Conservation (phyloP, 2,888 invertebrate genomes). For the Matsumyia berberina region DNA sequence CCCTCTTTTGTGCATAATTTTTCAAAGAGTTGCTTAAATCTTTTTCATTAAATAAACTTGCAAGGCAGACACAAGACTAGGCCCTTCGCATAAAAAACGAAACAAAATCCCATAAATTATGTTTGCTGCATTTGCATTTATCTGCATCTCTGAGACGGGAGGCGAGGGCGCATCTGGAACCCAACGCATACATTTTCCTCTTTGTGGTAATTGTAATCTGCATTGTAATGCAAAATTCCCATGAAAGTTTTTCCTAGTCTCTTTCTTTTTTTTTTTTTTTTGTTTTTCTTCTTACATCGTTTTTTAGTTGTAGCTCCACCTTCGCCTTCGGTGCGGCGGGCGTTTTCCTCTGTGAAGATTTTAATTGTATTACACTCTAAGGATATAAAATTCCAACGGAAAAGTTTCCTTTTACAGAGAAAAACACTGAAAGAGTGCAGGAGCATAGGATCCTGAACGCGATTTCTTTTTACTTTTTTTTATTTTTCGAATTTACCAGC, state of each 20-base stretch:
- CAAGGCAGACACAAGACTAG: conserved; percentile 18
- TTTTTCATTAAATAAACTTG: conserved; percentile 62
- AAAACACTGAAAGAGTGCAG: conserved; percentile 27
- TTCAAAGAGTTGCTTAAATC: conserved; percentile 47
- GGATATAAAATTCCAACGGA: conserved; percentile 61
- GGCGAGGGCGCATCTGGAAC: conserved; percentile 54
- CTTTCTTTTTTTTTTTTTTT: conserved; percentile 11
- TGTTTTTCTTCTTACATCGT: conserved; percentile 14
- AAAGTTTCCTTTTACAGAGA: conserved; percentile 54
- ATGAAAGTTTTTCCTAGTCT: conserved; percentile 49
- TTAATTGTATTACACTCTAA: conserved; percentile 73
- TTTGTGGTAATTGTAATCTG: conserved; percentile 75
- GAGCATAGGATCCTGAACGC: conserved; percentile 44
- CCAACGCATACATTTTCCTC: conserved; percentile 53
- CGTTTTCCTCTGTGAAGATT: conserved; percentile 52
- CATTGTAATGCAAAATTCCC: conserved; percentile 72
- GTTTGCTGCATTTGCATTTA: conserved; percentile 69
- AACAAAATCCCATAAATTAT: conserved; percentile 69
- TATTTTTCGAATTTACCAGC: conserved; percentile 43
- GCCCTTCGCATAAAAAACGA: conserved; percentile 28
- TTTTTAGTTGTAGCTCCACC: conserved; percentile 15
- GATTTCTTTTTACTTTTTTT: conserved; percentile 14
- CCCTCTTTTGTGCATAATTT: conserved; percentile 31
- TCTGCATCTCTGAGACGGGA: conserved; percentile 42
- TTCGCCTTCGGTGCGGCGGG: neutral